Base-by-base conservation (phyloP, 2,113 vertebrate species). In the Odobenus rosmarus region DNA sequence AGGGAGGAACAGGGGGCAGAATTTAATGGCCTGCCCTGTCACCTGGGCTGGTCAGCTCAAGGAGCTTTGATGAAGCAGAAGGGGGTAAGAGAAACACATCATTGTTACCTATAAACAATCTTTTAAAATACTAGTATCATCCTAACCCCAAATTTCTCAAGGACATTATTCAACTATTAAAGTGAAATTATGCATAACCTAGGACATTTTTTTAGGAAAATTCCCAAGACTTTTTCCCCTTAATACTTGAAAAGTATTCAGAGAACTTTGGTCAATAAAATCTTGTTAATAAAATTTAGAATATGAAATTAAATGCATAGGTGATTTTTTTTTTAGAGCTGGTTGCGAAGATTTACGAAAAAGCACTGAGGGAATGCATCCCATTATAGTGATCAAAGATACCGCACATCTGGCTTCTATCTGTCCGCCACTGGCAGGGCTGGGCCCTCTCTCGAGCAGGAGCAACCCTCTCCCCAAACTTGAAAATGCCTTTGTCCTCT, bases 191-290 rank as follows among this genome's bases (percentile, higher is more conserved):
- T 46, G 10, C 74, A 82, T n/a, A 71, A 85, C 23, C 33, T 36
- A 59, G 62, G 92, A 61, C 61, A 46, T 84, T 79, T 55, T 64
- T 79, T 59, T 71, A 83, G 77, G 31, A 12, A 55, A 92, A 79
- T 69, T 36, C 26, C 42, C 16, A 83, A 61, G 23, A n/a, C 36
- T 39, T 46, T 7, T 83, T 69, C 59, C 31, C 14, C 87, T 61
- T 33, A 89, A 69, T 55, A 79, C 28, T n/a, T 88, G 9, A 36
- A 24, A 46, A 62, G 3, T 69, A 16, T 46, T 92, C 19, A 39
- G 39, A 88, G 39, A 76, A 61, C 33, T 39, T 67, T 84, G n/a
- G 46, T 64, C 33, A 13, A 51, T 89, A 76, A 57, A 55, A 49
- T 36, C 7, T 51, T 67, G 88, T 55, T 18, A 71, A 71, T 26